These are phyloP conservation scores for Hylaeus volcanicus DNA, from an alignment of 1,140 invertebrate species.

Conservation along the genomic window DNA sequence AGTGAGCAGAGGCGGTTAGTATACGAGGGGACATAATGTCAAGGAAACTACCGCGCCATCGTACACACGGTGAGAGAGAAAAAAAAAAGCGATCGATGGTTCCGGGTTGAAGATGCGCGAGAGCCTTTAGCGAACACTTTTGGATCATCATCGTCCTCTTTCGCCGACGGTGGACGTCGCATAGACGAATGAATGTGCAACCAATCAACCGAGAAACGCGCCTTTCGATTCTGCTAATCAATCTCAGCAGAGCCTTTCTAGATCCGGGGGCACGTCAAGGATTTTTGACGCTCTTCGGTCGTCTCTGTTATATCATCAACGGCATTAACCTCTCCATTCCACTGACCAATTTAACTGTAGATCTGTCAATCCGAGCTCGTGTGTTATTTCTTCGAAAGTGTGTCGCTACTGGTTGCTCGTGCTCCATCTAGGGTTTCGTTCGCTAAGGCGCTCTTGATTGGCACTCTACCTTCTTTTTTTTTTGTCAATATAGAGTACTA, in stretches of 20 bases:
- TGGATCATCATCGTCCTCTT: background rate
- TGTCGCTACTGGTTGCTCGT: conserved; percentile 27
- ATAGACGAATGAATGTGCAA: background rate
- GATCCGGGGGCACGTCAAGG: conserved; percentile 63
- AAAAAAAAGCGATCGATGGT: conserved; percentile 43
- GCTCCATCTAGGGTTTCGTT: background rate
- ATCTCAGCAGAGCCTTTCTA: conserved; percentile 55
- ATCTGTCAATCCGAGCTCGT: conserved; percentile 26
- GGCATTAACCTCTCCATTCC: conserved; percentile 44
- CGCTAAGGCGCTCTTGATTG: too few species aligned
- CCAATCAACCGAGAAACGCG: background rate
- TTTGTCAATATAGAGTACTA: too few species aligned
- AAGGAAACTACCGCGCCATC: conserved; percentile 56
- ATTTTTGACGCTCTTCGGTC: conserved; percentile 53
- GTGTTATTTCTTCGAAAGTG: conserved; percentile 52
- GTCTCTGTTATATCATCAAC: conserved; percentile 34
- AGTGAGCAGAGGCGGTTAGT: conserved; percentile 33
- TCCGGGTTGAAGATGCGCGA: conserved; percentile 38
- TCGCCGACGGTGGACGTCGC: background rate
- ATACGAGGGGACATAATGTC: conserved; percentile 62
- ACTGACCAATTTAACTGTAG: conserved; percentile 36
- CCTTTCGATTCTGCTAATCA: conserved; percentile 58
- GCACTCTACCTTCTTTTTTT: too few species aligned
- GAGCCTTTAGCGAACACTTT: background rate
- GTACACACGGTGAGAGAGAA: conserved; percentile 16